Base-by-base conservation (phyloP, 2,797 vertebrate genomes). In the Fistularia tabacaria region DNA sequence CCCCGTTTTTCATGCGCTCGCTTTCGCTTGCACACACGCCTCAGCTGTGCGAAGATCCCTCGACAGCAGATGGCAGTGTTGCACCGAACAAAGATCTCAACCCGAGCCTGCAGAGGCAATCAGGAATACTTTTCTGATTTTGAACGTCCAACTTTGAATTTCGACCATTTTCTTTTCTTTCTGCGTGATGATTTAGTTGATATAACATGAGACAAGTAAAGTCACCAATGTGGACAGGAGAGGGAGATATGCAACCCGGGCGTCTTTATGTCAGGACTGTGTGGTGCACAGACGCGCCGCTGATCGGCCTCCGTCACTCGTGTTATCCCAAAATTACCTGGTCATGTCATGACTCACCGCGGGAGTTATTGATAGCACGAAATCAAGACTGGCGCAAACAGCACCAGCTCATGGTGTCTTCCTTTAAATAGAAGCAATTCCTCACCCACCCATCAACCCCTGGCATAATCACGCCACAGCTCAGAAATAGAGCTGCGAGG, bases 401-500 rank as follows among this genome's bases (percentile, higher is more conserved):
- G 42, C 56, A 50, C 14, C 46, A 49, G 76, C 77, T 73, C 71
- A 67, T 49, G 53, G 64, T 58, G 59, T 71, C 55, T 80, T 73
- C 68, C 81, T 81, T 77, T 82, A 87, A 86, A 88, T 88, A 89
- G 79, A 77, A 55, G 65, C 45, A 13, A 7, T 63, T 82, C 77
- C 69, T 80, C 85, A 83, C 79, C 65, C 74, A 38, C 80, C 62
- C 66, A 74, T 80, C 81, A 82, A 74, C 80, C 76, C 83, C 79
- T 62, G 60, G 76, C 78, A 86, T 69, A 80, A 88, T 88, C 85
- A 88, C 74, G 52, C 78, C 15, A 73, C 73, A 62, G 80, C 69
- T 82, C 82, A 68, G 83, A 87, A 90, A 89, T 89, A 90, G 87
- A 85, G 79, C 74, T 71, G 82, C 49, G 75, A 89, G 86, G 89